phyloP scores from a whole-genome alignment of 53 echinoderm and acorn worm genomes.

The Actinopyga echinites region DNA sequence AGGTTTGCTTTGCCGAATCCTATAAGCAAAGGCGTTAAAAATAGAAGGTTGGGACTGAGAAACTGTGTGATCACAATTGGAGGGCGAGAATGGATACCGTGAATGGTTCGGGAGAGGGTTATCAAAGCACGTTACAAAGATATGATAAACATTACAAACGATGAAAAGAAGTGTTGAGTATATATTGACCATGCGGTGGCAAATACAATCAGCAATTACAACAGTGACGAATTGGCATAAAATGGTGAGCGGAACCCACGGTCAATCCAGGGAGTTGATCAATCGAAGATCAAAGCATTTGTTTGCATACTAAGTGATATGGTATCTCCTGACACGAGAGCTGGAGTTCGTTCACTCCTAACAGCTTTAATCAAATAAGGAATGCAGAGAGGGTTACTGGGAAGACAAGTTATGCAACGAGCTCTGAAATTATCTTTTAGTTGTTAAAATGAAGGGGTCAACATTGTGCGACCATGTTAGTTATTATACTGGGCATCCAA shows the following conservation, averaged over 20 bases:
- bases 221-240: neutral
- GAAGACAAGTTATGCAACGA: too few species aligned
- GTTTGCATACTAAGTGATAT: too few species aligned
- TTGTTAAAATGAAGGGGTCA: too few species aligned
- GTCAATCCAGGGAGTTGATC: too few species aligned
- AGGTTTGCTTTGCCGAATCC: slow-evolving; percentile 22
- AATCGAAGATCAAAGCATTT: too few species aligned
- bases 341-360: too few species aligned
- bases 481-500: too few species aligned
- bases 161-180: slow-evolving; percentile 17
- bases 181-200: slow-evolving; percentile 16
- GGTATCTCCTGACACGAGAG: too few species aligned
- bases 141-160: slow-evolving; percentile 10
- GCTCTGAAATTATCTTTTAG: too few species aligned
- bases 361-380: too few species aligned
- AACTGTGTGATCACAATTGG: neutral
- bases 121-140: neutral
- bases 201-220: slow-evolving; percentile 20
- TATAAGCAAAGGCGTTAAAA: slow-evolving; percentile 14
- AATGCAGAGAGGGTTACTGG: too few species aligned
- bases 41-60: neutral
- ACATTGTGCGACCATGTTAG: too few species aligned
- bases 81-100: neutral
- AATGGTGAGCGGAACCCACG: neutral
- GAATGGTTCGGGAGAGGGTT: neutral